These are phyloP conservation scores for Octomys mimax DNA, from an alignment of 2,797 vertebrate genomes.

Conservation along the genomic window DNA sequence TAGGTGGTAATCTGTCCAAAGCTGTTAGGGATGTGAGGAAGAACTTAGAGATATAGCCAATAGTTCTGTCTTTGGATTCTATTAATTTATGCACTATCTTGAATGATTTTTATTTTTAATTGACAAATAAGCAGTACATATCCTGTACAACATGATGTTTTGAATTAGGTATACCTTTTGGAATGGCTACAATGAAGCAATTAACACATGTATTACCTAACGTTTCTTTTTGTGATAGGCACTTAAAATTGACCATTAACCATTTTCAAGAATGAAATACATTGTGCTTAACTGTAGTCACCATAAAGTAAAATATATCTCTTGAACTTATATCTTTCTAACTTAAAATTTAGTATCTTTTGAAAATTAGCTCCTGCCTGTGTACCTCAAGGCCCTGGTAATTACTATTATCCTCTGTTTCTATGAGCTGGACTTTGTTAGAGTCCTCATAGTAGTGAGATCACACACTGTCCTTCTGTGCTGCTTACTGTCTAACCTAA, in stretches of 20 bases:
- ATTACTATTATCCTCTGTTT: too few relatives aligned
- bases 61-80: not conserved
- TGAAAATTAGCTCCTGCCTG: not conserved
- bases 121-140: not conserved
- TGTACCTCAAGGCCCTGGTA: not conserved
- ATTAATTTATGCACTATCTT: not conserved
- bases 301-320: not conserved
- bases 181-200: not conserved
- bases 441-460: not conserved
- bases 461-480: not conserved
- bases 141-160: not conserved
- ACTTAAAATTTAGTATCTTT: not conserved
- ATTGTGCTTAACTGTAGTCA: not conserved
- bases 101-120: not conserved
- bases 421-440: not conserved
- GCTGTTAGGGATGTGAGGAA: not conserved
- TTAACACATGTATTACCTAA: not conserved
- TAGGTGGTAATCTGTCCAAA: not conserved
- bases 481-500: not conserved
- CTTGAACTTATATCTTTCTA: not conserved
- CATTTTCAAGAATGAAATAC: not conserved
- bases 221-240: not conserved
- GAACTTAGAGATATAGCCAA: not conserved
- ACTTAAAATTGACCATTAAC: not conserved
- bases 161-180: not conserved